Conservation (phyloP, 2,797 vertebrate species). For the Eptatretus atami region DNA sequence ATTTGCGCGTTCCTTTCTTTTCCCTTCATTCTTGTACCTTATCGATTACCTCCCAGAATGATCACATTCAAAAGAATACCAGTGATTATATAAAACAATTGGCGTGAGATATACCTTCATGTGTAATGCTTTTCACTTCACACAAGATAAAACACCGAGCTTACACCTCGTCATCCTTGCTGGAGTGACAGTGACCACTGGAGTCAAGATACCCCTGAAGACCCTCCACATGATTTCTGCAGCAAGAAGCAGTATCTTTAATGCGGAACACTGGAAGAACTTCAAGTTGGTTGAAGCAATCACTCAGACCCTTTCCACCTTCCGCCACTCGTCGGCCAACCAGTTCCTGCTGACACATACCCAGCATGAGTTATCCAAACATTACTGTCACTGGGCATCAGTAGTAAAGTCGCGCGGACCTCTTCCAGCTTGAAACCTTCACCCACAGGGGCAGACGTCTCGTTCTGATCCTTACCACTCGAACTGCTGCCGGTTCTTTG, state of each 20-base stretch:
- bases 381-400: slow-evolving; percentile 86
- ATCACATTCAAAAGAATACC: too few relatives aligned
- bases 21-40: too few relatives aligned
- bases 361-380: slow-evolving; percentile 75
- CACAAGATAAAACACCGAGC: too few relatives aligned
- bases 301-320: background rate
- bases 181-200: too few relatives aligned
- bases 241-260: slow-evolving; percentile 45
- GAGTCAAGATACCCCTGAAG: too few relatives aligned
- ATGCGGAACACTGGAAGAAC: slow-evolving; percentile 47
- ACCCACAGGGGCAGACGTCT: slow-evolving; percentile 70
- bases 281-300: slow-evolving; percentile 19
- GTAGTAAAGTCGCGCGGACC: slow-evolving; percentile 61
- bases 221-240: background rate
- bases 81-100: too few relatives aligned
- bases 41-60: too few relatives aligned
- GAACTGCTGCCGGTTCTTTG: slow-evolving; percentile 94
- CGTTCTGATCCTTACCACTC: slow-evolving; percentile 70
- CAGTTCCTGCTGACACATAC: slow-evolving; percentile 12
- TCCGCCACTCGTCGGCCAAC: background rate
- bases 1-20: too few relatives aligned
- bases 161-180: too few relatives aligned
- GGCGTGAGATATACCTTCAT: too few relatives aligned
- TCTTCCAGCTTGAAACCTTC: slow-evolving; percentile 38
- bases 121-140: too few relatives aligned